Evolutionary conservation across 2,113 vertebrate genomes (phyloP).

Genomic region (Sebastes fasciatus): DNA sequence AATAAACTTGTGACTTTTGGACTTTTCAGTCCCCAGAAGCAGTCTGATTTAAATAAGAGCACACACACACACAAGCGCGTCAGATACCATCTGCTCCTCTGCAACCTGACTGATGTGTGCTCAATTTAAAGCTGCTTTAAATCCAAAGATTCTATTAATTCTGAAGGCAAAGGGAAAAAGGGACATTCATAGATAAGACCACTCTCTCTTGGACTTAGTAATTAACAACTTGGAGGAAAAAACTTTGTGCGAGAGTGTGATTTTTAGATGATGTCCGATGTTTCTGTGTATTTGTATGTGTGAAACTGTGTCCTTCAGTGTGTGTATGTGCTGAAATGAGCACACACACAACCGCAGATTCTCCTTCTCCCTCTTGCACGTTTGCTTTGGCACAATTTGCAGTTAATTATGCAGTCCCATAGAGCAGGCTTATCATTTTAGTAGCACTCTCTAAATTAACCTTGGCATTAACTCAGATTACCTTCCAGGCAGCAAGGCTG

Average conservation of each 20-base stretch:
- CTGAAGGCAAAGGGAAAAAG: constrained; percentile 3
- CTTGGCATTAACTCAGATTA: constrained; percentile 19
- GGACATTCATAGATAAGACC: background rate
- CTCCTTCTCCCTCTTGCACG: background rate
- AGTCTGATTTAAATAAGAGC: background rate
- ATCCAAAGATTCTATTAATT: constrained; percentile 11
- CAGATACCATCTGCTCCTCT: background rate
- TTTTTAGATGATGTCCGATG: background rate
- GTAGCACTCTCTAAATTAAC: constrained; percentile 19
- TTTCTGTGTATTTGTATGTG: constrained; percentile 2
- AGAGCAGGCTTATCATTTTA: constrained; percentile 8
- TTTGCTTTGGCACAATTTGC: constrained; percentile 26
- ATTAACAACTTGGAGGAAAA: background rate
- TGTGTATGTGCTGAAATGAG: background rate
- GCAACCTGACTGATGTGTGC: background rate
- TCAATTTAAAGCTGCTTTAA: background rate
- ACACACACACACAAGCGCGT: background rate
- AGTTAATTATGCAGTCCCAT: constrained; percentile 34
- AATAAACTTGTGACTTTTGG: background rate
- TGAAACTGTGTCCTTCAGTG: background rate
- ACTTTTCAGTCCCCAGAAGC: background rate
- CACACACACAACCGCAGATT: background rate
- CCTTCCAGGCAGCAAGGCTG: background rate
- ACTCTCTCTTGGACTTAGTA: background rate
- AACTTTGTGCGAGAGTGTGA: background rate